These are phyloP conservation scores for Ormyrus labotus DNA, from an alignment of 2,888 invertebrate genomes.

Conservation along the genomic window DNA sequence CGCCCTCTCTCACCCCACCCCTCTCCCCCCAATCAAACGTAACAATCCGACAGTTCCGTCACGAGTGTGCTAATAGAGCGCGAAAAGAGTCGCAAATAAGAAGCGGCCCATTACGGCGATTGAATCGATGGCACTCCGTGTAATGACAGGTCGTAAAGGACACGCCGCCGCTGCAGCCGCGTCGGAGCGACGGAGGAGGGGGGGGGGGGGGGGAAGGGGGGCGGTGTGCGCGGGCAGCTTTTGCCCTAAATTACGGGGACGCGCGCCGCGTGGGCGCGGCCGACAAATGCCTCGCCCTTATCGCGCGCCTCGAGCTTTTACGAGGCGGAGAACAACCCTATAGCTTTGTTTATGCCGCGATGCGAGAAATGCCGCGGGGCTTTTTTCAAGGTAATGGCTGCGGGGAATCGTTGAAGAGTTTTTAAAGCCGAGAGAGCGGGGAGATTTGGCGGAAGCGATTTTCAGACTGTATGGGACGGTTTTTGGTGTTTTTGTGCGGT, in stretches of 20 bases:
- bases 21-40: too few species aligned
- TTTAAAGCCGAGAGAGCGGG: too few species aligned
- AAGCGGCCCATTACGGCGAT: slow-evolving; percentile 41
- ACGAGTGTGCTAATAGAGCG: too few species aligned
- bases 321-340: neutral
- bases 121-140: slow-evolving; percentile 31
- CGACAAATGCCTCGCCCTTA: slow-evolving; percentile 34
- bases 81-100: neutral
- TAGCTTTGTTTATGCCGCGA: neutral
- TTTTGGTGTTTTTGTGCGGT: too few species aligned
- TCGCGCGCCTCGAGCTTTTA: neutral
- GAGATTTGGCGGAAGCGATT: too few species aligned
- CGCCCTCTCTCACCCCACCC: too few species aligned
- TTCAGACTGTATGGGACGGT: too few species aligned
- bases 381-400: too few species aligned
- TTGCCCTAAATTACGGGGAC: slow-evolving; percentile 31
- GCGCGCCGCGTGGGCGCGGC: slow-evolving; percentile 27
- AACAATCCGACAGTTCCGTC: too few species aligned
- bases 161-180: slow-evolving; percentile 7
- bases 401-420: too few species aligned
- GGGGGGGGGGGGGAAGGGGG: too few species aligned
- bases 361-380: too few species aligned
- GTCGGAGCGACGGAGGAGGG: neutral
- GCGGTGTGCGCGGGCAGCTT: neutral
- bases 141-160: slow-evolving; percentile 52